These are phyloP conservation scores for Penaeus vannamei DNA, from an alignment of 1,140 invertebrate genomes.

Conservation along the genomic window DNA sequence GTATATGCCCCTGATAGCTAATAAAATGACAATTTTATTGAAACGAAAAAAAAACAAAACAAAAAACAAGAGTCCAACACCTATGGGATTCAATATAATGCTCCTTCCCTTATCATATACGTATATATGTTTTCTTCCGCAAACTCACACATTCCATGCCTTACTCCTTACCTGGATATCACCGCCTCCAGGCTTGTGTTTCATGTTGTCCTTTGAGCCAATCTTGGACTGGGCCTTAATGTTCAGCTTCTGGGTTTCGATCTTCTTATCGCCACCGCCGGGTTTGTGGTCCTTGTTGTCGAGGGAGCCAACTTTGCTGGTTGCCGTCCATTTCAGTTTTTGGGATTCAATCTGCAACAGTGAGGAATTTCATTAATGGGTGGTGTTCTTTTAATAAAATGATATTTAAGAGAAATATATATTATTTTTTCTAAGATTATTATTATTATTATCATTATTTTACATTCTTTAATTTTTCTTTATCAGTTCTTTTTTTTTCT, in stretches of 20 bases:
- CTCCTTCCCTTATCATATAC: neutral
- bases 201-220: slow-evolving; percentile 91
- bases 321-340: slow-evolving; percentile 93
- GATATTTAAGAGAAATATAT: neutral
- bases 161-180: slow-evolving; percentile 84
- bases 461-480: no score
- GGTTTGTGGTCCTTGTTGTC: slow-evolving; percentile 95
- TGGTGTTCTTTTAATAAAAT: no score
- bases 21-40: no score
- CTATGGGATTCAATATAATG: neutral
- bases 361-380: neutral
- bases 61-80: no score
- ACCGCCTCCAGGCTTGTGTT: slow-evolving; percentile 92
- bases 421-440: neutral
- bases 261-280: slow-evolving; percentile 93
- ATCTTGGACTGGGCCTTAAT: slow-evolving; percentile 95
- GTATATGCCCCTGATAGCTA: no score
- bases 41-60: no score
- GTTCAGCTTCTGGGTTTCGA: slow-evolving; percentile 89
- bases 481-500: no score
- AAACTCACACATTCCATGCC: neutral
- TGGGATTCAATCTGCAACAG: slow-evolving; percentile 81
- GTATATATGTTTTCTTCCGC: neutral
- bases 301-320: slow-evolving; percentile 92
- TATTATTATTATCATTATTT: no score